Evolutionary conservation across 1,140 invertebrate species (phyloP).

Genomic region (Luehdorfia chinensis): DNA sequence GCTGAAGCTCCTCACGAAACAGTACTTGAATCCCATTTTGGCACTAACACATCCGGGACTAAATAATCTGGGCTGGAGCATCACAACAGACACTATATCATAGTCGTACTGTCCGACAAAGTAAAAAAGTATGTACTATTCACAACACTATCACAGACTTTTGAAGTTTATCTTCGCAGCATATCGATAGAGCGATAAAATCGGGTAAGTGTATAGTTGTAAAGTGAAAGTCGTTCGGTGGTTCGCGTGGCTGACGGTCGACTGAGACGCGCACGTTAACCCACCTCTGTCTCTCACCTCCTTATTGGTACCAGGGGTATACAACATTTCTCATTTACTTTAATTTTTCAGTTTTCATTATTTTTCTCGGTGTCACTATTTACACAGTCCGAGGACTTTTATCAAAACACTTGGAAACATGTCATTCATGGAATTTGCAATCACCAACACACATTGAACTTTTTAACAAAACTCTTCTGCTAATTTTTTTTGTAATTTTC

Average conservation of each 20-base stretch:
- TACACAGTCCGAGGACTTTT: too few relatives aligned
- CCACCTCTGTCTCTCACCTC: slow-evolving; percentile 17
- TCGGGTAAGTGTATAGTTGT: not conserved
- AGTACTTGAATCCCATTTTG: slow-evolving; percentile 19
- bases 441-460: too few relatives aligned
- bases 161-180: slow-evolving; percentile 18
- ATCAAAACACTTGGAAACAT: too few relatives aligned
- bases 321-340: not conserved
- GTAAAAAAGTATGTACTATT: slow-evolving; percentile 6
- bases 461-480: too few relatives aligned
- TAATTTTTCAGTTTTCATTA: too few relatives aligned
- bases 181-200: slow-evolving; percentile 17
- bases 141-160: slow-evolving; percentile 21
- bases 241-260: slow-evolving; percentile 15
- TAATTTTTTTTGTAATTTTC: too few relatives aligned
- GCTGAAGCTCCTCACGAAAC: slow-evolving; percentile 22
- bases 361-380: too few relatives aligned
- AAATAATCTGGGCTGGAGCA: slow-evolving; percentile 63
- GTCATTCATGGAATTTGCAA: too few relatives aligned
- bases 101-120: slow-evolving; percentile 28
- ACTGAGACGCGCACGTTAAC: slow-evolving; percentile 8
- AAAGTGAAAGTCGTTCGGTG: slow-evolving; percentile 16
- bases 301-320: not conserved
- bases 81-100: slow-evolving; percentile 48
- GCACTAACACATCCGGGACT: slow-evolving; percentile 39